A percentile compares a stretch with the other conserved stretches of the same genome.
Conservation (phyloP, 2,113 vertebrate genomes). For the Rhagologus leucostigma region DNA sequence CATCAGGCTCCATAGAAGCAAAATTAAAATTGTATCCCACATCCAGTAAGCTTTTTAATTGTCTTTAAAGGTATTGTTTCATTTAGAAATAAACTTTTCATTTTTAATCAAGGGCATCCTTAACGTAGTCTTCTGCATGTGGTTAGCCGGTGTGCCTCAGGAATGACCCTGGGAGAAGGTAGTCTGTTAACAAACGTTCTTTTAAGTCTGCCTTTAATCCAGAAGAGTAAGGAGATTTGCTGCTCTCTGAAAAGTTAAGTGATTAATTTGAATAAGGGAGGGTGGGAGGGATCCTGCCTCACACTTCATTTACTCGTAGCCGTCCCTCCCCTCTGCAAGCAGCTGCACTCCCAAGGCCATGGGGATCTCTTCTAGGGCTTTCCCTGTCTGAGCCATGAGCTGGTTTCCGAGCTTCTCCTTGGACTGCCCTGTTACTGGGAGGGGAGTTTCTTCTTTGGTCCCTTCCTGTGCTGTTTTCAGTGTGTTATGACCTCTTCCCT, state of each 20-base stretch:
- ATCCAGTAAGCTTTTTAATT: neutral
- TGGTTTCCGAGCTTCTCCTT: neutral
- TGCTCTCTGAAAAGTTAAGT: constrained; percentile 22
- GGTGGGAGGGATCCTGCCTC: neutral
- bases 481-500: neutral
- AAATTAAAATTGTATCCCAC: neutral
- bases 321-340: rapidly evolving
- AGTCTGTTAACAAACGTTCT: neutral
- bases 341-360: neutral
- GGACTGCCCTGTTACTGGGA: neutral
- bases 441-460: neutral
- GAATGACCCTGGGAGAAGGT: neutral
- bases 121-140: neutral
- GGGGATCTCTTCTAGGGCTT: neutral
- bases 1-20: neutral
- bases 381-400: rapidly evolving
- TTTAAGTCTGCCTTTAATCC: constrained; percentile 17
- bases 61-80: neutral
- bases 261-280: neutral
- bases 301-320: neutral
- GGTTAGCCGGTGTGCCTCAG: neutral
- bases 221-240: neutral
- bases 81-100: neutral
- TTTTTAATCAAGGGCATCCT: neutral
- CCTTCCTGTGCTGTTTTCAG: neutral